Conservation (phyloP, 2,888 invertebrate species). For the Achlya flavicornis region DNA sequence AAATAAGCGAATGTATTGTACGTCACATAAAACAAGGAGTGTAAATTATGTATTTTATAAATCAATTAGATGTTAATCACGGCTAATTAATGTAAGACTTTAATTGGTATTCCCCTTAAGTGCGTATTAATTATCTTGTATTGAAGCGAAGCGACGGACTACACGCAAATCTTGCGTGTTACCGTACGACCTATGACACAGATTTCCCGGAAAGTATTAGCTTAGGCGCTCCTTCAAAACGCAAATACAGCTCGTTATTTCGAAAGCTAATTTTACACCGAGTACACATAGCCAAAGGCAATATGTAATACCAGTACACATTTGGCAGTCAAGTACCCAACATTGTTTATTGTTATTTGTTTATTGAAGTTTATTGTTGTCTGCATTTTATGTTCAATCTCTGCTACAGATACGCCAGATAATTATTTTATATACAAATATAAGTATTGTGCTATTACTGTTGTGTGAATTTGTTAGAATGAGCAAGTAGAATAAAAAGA, state of each 20-base stretch:
- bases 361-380: conserved; percentile 1
- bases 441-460: too few relatives aligned
- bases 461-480: too few relatives aligned
- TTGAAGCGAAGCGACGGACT: conserved; percentile 49
- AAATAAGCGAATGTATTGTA: too few relatives aligned
- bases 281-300: conserved; percentile 48
- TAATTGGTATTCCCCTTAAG: conserved; percentile 61
- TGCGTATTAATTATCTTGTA: conserved; percentile 68
- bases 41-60: conserved; percentile 46
- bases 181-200: conserved; percentile 62
- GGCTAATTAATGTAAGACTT: conserved; percentile 62
- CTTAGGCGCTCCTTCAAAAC: conserved; percentile 53
- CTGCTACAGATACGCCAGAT: neutral
- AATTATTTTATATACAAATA: neutral
- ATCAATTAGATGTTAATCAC: conserved; percentile 56
- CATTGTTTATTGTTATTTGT: conserved; percentile 4
- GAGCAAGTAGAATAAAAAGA: neutral
- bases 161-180: conserved; percentile 62
- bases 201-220: conserved; percentile 67
- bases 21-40: conserved; percentile 26
- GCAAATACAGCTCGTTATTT: conserved; percentile 66
- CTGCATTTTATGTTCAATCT: neutral
- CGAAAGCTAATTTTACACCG: conserved; percentile 65
- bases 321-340: conserved; percentile 38
- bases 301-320: conserved; percentile 27